Base-by-base conservation (phyloP, 2,113 vertebrate genomes). In the Smithornis capensis region DNA sequence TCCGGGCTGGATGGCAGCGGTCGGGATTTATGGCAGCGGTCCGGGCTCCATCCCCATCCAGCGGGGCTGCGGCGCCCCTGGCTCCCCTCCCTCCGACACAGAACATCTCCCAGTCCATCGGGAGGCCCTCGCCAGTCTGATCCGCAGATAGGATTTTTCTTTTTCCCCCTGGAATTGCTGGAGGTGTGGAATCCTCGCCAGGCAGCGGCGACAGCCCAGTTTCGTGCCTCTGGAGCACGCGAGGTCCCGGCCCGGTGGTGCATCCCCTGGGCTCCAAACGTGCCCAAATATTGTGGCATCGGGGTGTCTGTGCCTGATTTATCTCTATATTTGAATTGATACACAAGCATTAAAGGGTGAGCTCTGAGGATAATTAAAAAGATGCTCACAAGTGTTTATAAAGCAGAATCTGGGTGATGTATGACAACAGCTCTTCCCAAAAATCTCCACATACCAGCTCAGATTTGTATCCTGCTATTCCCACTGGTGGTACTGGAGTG, bases 271-370 rank as follows among this genome's bases (percentile, higher is more conserved):
- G 65, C 33, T 14, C 29, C 5, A 24, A 35, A 25, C 3, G 1
- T 44, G 69, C 59, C 37, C 16, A 12, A 2, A 2, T 28, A 13
- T 76, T 56, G 49, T 31, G 4, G 60, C 56, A 35, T 29, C 3
- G 7, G 27, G 33, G 5, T 5, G 65, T 8, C 18, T 12, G 65
- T 6, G 71, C 52, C 9, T 0, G 14, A 7, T 40, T 7, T 2
- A 8, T 2, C 13, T 12, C 5, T 18, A 1, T 14, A 2, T 62
- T 29, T 10, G 44, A 8, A 29, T 37, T 35, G 19, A 7, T 18
- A 4, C 79, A 4, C 4, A 21, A 0, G 2, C 3, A 0, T 62
- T 37, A 16, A 57, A 95, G 63, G 49, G 71, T n/a, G 62, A 82
- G 74, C 62, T 76, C 40, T 60, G 18, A 28, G n/a, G 3, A 23